These are phyloP conservation scores for Apeltes quadracus DNA, from an alignment of 2,113 vertebrate genomes.

Conservation along the genomic window DNA sequence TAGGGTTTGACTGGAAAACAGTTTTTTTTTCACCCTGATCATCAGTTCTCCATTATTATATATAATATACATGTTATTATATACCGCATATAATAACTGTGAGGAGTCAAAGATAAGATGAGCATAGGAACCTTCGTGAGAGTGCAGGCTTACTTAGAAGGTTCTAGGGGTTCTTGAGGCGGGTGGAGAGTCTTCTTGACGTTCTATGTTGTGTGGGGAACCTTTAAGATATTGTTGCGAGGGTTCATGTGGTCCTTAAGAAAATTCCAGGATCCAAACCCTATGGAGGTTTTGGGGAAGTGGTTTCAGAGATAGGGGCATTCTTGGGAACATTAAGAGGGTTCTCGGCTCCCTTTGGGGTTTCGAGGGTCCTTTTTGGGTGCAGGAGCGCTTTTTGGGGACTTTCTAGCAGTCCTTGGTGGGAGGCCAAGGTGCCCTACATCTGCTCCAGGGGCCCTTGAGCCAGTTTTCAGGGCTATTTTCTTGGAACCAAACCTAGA, in stretches of 20 bases:
- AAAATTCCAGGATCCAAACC: background rate
- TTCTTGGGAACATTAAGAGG: background rate
- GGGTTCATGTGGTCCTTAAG: background rate
- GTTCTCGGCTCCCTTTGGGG: background rate
- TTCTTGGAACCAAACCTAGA: slow-evolving; percentile 20
- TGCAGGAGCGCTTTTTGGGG: background rate
- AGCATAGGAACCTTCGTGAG: background rate
- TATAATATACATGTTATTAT: no score
- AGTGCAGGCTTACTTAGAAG: background rate
- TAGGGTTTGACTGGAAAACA: background rate
- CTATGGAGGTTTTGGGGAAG: background rate
- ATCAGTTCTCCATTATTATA: no score
- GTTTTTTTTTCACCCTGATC: no score
- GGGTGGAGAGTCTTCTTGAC: background rate
- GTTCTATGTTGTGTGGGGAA: background rate
- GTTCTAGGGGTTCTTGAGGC: background rate
- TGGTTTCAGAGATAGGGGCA: background rate
- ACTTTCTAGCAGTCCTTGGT: background rate
- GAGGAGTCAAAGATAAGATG: background rate
- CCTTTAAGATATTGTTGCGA: background rate
- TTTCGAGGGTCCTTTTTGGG: no score
- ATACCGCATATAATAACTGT: no score
- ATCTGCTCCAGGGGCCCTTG: background rate
- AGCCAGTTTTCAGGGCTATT: slow-evolving; percentile 1
- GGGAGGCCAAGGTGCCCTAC: background rate